Base-by-base conservation (phyloP, 2,113 vertebrate genomes). In the Circaetus cinerascens region DNA sequence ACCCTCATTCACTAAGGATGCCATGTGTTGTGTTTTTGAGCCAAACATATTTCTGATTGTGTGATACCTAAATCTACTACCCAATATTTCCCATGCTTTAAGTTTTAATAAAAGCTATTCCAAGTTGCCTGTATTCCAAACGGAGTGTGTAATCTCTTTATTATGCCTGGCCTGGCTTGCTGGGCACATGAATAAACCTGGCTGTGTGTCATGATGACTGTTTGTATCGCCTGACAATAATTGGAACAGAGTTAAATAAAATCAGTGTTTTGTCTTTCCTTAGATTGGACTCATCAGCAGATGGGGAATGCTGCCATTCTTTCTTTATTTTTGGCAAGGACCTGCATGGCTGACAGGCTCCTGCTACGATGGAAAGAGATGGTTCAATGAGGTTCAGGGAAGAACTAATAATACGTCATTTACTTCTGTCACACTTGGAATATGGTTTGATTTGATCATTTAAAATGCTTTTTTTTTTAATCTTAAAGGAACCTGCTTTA, bases 201-300 rank as follows among this genome's bases (percentile, higher is more conserved):
- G 92, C 97, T 80, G 13, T 30, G 88, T 94, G 74, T 97, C 95
- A 96, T 40, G 83, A 78, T 64, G 64, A 40, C 77, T 95, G 89
- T 95, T 90, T 88, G 94, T 88, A 51, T 92, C 0, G 62, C 90
- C 92, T 91, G 93, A 89, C 86, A 64, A 36, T 97, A 93, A 88
- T 68, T 89, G 81, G 95, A 91, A 91, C 80, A 84, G 90, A 97
- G 91, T 96, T 89, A 93, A 96, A 95, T 95, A 96, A 82, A 97
- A 95, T 88, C 88, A 90, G 71, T 97, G 95, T 88, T 97, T 96
- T 83, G 56, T 97, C 72, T 96, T 96, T 38, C 82, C 89, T 93
- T 92, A 95, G 85, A 91, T 75, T 94, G 78, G 80, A 94, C 84
- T 87, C 82, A 82, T 94, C 95, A 96, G 97, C 96, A 98, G 98